Base-by-base conservation (phyloP, 2,113 vertebrate species). In the Xenopus borealis region DNA sequence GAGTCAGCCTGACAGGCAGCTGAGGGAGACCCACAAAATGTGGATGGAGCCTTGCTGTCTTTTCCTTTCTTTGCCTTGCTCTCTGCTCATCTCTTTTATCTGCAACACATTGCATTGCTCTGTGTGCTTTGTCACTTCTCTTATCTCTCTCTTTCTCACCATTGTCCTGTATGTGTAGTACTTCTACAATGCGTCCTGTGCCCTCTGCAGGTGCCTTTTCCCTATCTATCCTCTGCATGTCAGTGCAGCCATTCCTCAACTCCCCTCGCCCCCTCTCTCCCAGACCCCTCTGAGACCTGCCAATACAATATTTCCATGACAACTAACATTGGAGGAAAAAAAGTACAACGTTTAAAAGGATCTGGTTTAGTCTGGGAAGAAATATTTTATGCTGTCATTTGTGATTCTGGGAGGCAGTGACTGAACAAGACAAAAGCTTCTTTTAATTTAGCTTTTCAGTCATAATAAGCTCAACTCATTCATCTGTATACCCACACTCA, bases 231-330 rank as follows among this genome's bases (percentile, higher is more conserved):
- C 58, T 76, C 59, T n/a, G 59, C 66, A 64, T 64, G 74, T 76
- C 66, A 69, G 74, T 70, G 44, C 55, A 59, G n/a, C 59, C 74
- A 76, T 76, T 40, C 74, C 74, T 63, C 73, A 69, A 52, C 66
- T 20, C 58, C 20, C 27, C 66, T 62, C 73, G 44, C 58, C 57
- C 33, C 18, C 23, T 63, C 27, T 64, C 33, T 55, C 44, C 59
- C 17, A 76, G 66, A 76, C 74, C 74, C 73, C 74, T 76, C 47
- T 7, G 74, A 63, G 74, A 76, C 74, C 74, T 63, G 74, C 74
- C 74, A 69, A 76, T 76, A 76, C 66, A 55, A 76, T 69, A 76
- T 76, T 76, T 69, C 74, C 74, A 76, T 76, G 74, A 69, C 74
- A 76, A 76, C 74, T 76, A 63, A 33, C 64, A 76, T 76, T 59